Evolutionary conservation across 2,888 invertebrate genomes (phyloP), one percentile per base, ranked within the genome.

Genomic region (Drosophila mimica): DNA sequence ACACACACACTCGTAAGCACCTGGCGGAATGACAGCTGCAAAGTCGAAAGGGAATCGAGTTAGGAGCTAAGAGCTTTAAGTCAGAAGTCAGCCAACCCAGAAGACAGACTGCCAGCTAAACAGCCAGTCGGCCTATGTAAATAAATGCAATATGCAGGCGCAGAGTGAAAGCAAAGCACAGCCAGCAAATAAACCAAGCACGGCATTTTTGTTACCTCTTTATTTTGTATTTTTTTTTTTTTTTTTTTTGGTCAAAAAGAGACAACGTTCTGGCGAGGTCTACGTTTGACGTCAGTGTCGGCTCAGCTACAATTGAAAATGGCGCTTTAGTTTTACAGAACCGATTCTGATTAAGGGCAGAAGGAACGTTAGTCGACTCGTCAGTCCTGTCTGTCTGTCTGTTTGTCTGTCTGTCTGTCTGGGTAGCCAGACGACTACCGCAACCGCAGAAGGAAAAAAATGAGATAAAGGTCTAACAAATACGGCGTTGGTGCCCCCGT

Each of bases 131-230:
- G 88, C 85, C 85, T 86, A 86, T 86, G 88, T 86, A 86, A 86
- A 86, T 88, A 86, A 82, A 86, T 83, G 85, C 88, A 88, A 76
- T 83, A 81, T 83, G 85, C 81, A 85, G 81, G 81, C 82, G 53
- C 62, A 64, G 65, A 75, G 71, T 74, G 68, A 76, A 75, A 74
- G 79, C 72, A 81, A 74, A 71, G 71, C 73, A 71, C 43, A 78
- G 62, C 46, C 64, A 43, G 71, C 38, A 70, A 74, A 67, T 70
- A 72, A 70, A 56, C 46, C 63, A 63, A 75, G 52, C 74, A 70
- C 76, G 64, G 66, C 69, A 74, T 73, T 78, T 76, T 63, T 74
- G 52, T 56, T 59, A 8, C 46, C 25, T 25, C 5, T 30, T 20
- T 57, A 20, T 43, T 61, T 46, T 60, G n/a, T n/a, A n/a, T 73